Percentiles rank a stretch among this genome's conserved stretches.
Evolutionary conservation across 2,888 invertebrate genomes (phyloP).

Genomic region (Eilema caniola): DNA sequence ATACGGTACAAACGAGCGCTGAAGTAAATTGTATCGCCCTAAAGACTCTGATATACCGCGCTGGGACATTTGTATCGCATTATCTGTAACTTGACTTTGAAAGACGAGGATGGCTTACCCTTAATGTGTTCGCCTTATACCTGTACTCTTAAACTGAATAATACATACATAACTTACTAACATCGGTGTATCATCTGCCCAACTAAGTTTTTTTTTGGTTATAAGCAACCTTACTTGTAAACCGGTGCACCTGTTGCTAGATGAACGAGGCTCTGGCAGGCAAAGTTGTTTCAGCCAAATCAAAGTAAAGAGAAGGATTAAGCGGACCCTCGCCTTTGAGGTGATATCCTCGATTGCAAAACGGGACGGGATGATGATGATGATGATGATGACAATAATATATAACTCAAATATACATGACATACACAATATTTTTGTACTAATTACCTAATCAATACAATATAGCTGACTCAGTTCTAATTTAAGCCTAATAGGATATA

Average conservation of each 20-base stretch:
- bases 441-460: background rate
- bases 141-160: background rate
- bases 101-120: conserved; percentile 10
- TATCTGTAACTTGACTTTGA: conserved; percentile 33
- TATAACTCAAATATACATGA: background rate
- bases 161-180: background rate
- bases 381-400: no score
- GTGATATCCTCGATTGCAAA: no score
- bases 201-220: no score
- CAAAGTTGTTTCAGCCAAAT: no score
- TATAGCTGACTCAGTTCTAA: background rate
- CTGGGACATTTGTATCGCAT: conserved; percentile 40
- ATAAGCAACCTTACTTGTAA: no score
- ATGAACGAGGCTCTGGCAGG: no score
- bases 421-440: background rate
- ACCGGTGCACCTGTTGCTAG: no score
- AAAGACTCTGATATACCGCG: conserved; percentile 42
- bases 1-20: conserved; percentile 41
- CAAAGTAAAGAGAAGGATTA: no score
- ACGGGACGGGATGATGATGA: no score
- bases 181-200: no score
- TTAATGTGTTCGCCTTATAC: background rate
- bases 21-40: conserved; percentile 51
- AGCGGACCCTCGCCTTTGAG: no score
- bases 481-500: background rate